A percentile compares a stretch with the other conserved stretches of the same genome.
These are phyloP conservation scores for Brachystomella parvula DNA, from an alignment of 1,140 invertebrate species.

Conservation along the genomic window DNA sequence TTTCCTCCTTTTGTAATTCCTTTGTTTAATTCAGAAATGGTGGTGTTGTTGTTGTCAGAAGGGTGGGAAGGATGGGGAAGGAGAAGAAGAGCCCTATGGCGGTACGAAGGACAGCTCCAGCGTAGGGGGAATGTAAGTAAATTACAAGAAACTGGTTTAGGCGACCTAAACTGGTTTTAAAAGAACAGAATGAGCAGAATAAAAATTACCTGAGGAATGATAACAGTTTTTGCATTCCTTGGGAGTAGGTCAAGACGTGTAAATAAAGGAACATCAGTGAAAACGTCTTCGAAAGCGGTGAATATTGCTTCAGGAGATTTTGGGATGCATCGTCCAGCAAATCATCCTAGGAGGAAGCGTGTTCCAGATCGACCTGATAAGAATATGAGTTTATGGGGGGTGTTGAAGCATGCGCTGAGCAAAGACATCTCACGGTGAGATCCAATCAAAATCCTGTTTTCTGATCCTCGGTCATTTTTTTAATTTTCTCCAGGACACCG, in stretches of 20 bases:
- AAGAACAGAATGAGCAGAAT: neutral
- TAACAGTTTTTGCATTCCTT: neutral
- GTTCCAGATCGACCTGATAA: slow-evolving; percentile 28
- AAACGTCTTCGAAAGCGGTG: neutral
- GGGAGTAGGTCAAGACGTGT: neutral
- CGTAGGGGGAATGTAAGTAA: neutral
- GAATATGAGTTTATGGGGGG: slow-evolving; percentile 72
- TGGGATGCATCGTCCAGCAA: neutral
- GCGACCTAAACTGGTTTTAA: neutral
- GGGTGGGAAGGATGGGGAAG: neutral
- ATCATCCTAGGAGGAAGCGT: slow-evolving; percentile 9
- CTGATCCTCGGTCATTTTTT: neutral
- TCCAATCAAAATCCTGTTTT: neutral
- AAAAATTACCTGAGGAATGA: neutral
- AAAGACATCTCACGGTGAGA: slow-evolving; percentile 57
- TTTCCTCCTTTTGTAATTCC: neutral
- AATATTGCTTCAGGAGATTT: neutral
- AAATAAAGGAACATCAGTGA: neutral
- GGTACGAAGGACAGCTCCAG: neutral
- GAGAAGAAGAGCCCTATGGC: neutral
- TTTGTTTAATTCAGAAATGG: neutral
- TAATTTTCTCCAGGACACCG: slow-evolving; percentile 54
- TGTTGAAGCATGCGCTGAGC: slow-evolving; percentile 86
- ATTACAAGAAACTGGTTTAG: neutral
- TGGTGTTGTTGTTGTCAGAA: slow-evolving; percentile 9